Base-by-base conservation (phyloP, 2,113 vertebrate species). In the Callithrix jacchus region DNA sequence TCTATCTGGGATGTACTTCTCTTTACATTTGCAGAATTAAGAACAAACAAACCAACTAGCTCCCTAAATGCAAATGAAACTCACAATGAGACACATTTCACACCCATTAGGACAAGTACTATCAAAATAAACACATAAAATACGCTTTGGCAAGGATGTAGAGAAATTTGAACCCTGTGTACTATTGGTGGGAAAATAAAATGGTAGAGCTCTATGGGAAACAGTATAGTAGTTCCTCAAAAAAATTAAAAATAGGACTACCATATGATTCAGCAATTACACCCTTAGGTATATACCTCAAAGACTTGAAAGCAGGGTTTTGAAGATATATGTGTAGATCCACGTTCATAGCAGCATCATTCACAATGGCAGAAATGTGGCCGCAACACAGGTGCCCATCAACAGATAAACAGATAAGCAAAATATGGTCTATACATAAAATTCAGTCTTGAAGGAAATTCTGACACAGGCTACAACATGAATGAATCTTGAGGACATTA, bases 51-150 rank as follows among this genome's bases (percentile, higher is more conserved):
- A 30, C 10, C 21, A 80, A 21, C 52, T 17, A 52, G 52, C 5
- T 73, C 32, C 25, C 25, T 35, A 87, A 93, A 84, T 25, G 8
- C 40, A 85, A 81, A 84, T 42, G 4, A 32, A 20, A 87, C 54
- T 14, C 58, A 54, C 4, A 88, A 21, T 61, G 56, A 77, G 56
- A 64, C 25, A 52, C 10, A 25, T 23, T 30, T 92, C 54, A 92
- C 1, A 37, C 10, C 27, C 32, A 23, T 37, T 61, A 68, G 52
- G 37, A 73, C n/a, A n/a, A 11, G 5, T 73, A 54, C 35, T 47
- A 37, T 74, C 32, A 94, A 89, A 95, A 92, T 47, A 14, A 49
- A 89, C 66, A 66, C 27, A 74, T 45, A 88, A 85, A 93, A 80
- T 27, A 40, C 42, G 40, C 8, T 13, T 20, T 84, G 76, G 32